These are phyloP conservation scores for Phyllopteryx taeniolatus DNA, from an alignment of 2,113 vertebrate species.

Conservation along the genomic window DNA sequence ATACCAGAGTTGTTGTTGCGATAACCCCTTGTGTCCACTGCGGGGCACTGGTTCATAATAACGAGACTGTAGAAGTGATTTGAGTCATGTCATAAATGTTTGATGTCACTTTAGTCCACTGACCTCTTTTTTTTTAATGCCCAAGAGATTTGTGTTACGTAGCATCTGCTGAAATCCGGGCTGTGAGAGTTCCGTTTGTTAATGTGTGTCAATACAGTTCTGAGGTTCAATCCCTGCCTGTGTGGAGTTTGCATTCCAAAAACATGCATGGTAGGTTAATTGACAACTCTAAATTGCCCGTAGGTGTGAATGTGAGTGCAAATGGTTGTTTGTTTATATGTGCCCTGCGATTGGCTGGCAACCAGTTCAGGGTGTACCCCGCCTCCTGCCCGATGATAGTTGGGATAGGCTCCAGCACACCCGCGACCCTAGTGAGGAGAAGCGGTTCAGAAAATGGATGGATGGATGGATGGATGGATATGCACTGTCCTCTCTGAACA, in stretches of 20 bases:
- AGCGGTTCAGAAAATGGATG: too few relatives aligned
- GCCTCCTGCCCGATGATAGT: too few relatives aligned
- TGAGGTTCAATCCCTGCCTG: neutral
- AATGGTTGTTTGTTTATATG: too few relatives aligned
- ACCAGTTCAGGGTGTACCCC: too few relatives aligned
- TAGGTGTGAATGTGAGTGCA: too few relatives aligned
- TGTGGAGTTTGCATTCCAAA: too few relatives aligned
- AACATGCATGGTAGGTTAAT: too few relatives aligned
- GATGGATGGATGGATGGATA: too few relatives aligned
- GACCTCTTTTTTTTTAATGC: slow-evolving; percentile 67
- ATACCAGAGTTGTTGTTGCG: slow-evolving; percentile 46
- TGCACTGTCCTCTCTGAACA: slow-evolving; percentile 7
- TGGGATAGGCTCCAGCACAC: too few relatives aligned
- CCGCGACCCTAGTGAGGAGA: too few relatives aligned
- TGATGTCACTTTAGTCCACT: slow-evolving; percentile 62
- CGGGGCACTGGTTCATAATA: slow-evolving; percentile 56
- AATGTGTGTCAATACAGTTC: neutral
- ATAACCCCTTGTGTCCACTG: slow-evolving; percentile 58
- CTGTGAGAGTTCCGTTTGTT: slow-evolving; percentile 6
- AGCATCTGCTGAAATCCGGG: slow-evolving; percentile 22
- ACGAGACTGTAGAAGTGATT: slow-evolving; percentile 12
- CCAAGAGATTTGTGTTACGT: slow-evolving; percentile 21
- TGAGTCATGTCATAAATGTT: slow-evolving; percentile 64
- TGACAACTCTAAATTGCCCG: too few relatives aligned
- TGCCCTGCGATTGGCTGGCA: too few relatives aligned